phyloP scores from a whole-genome alignment of 1,140 invertebrate species.

The Steinernema khuongi region DNA sequence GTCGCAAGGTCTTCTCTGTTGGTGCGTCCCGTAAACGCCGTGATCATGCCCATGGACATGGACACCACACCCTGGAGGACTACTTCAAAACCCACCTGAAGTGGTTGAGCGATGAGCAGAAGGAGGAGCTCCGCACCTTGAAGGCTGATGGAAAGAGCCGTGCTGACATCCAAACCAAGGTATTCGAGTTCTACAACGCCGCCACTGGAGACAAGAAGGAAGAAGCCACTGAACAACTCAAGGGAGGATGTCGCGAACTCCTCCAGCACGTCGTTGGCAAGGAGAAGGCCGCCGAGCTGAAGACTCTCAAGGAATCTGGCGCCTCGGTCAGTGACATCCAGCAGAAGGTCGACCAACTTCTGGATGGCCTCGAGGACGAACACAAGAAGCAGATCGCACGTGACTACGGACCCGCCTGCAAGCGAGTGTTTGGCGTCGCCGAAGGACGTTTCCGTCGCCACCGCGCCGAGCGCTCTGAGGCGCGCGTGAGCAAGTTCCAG shows the following conservation, averaged over 20 bases:
- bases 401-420: neutral
- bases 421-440: conserved; percentile 4
- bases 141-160: neutral
- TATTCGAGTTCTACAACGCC: neutral
- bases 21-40: neutral
- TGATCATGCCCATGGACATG: conserved; percentile 25
- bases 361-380: neutral
- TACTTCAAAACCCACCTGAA: conserved; percentile 31
- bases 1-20: conserved; percentile 12
- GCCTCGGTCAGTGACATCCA: neutral
- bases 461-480: neutral
- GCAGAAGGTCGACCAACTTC: conserved; percentile 14
- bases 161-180: neutral
- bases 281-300: conserved; percentile 15
- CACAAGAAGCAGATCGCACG: conserved; percentile 46
- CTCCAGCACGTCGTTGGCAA: neutral
- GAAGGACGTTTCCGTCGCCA: neutral
- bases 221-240: neutral
- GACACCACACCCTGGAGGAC: conserved; percentile 27
- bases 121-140: conserved; percentile 20
- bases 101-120: conserved; percentile 29
- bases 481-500: neutral
- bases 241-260: neutral
- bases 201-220: neutral
- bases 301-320: neutral